Percentiles rank a stretch among this genome's conserved stretches.
These are phyloP conservation scores for Watsonalla binaria DNA, from an alignment of 2,888 invertebrate species.

Conservation along the genomic window DNA sequence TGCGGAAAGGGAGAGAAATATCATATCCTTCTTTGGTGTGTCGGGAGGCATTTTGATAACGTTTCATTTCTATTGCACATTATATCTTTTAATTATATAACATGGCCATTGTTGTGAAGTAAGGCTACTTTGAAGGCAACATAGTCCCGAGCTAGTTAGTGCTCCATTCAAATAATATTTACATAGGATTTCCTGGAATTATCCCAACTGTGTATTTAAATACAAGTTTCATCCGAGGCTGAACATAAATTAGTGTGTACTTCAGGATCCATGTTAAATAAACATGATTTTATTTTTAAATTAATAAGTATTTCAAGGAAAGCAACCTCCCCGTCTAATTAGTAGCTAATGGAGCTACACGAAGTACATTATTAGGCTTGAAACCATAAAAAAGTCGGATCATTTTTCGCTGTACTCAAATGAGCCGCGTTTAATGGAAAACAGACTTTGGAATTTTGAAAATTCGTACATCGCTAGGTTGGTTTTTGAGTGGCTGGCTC, in stretches of 20 bases:
- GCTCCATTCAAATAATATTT: neutral
- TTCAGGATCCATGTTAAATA: conserved; percentile 17
- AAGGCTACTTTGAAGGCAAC: neutral
- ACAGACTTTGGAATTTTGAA: conserved; percentile 11
- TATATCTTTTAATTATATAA: too few relatives aligned
- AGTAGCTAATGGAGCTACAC: conserved; percentile 46
- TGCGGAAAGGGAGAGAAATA: too few relatives aligned
- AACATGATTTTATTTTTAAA: conserved; percentile 23
- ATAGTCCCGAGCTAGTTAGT: neutral
- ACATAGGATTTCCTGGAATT: neutral
- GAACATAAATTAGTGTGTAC: conserved; percentile 16
- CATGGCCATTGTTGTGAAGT: too few relatives aligned
- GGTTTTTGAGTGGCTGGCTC: conserved; percentile 12
- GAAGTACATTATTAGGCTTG: conserved; percentile 32
- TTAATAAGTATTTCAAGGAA: conserved; percentile 24
- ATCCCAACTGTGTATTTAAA: neutral
- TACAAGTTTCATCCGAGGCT: neutral
- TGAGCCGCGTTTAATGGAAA: conserved; percentile 12
- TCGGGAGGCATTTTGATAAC: too few relatives aligned
- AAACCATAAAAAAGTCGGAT: conserved; percentile 45
- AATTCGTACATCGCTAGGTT: conserved; percentile 11
- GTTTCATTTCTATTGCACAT: too few relatives aligned
- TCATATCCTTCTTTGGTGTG: too few relatives aligned
- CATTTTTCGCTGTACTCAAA: conserved; percentile 27
- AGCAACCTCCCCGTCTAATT: conserved; percentile 39